Evolutionary conservation across 2,888 invertebrate species (phyloP), one percentile per base, ranked within the genome.

Genomic region (Limnephilus marmoratus): DNA sequence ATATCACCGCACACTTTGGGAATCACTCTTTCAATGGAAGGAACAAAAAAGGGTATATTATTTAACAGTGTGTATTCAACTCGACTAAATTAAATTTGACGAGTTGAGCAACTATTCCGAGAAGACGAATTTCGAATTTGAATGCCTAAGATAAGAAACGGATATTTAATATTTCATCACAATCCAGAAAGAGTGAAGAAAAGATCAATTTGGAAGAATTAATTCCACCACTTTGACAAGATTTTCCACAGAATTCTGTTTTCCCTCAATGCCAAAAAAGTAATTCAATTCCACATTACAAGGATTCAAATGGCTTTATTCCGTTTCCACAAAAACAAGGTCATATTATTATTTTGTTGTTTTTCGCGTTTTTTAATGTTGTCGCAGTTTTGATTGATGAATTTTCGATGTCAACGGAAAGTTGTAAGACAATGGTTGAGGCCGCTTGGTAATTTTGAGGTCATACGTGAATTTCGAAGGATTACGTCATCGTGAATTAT

Each of bases 181-280:
- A 83, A 34, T 37, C n/a, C 24, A 24, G 12, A 83, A 37, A 34
- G 83, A 34, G 9, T 83, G 9, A 37, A 41, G 31, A 68, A 83
- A 83, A 37, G 18, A 37, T 83, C 37, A 83, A 83, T 37, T 83
- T 37, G 9, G 24, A 31, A n/a, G 34, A 83, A 83, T 24, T 83
- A 68, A 68, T 41, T 41, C 37, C 37, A 41, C 37, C 83, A 37
- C 37, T 34, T 83, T 83, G 83, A 83, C 83, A 83, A 37, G 83
- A 37, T 83, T 83, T 83, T 41, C 83, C 83, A n/a, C 83, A n/a
- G 34, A 34, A 83, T 83, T 34, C 83, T 9, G 37, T 37, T 83
- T 41, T 83, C 37, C 37, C 24, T 83, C 83, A 83, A 83, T 83
- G 83, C 83, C 83, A 37, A 83, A 34, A 83, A 83, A 37, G 37